These are phyloP conservation scores for Lottia scabra DNA, from an alignment of 2,888 invertebrate genomes.

Conservation along the genomic window DNA sequence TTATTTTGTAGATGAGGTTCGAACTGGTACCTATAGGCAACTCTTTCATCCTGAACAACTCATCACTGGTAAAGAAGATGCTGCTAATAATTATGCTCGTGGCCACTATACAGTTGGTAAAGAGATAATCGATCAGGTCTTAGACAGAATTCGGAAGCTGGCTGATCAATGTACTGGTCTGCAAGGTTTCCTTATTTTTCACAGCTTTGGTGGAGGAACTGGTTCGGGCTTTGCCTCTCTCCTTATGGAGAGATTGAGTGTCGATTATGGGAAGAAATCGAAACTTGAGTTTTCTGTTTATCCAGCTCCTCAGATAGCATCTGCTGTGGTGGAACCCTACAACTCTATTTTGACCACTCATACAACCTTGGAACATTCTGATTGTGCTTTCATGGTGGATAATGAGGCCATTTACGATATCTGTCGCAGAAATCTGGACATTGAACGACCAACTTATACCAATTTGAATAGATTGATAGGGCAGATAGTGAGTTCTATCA, in stretches of 20 bases:
- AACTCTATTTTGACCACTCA: slow-evolving; percentile 95
- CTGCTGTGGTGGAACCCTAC: slow-evolving; percentile 94
- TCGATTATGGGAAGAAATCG: slow-evolving; percentile 84
- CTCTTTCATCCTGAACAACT: slow-evolving; percentile 98
- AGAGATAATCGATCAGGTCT: slow-evolving; percentile 80
- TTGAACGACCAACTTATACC: slow-evolving; percentile 86
- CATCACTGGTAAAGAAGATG: slow-evolving; percentile 96
- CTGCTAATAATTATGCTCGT: slow-evolving; percentile 97
- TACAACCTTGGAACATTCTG: slow-evolving; percentile 91
- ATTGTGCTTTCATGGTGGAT: slow-evolving; percentile 96
- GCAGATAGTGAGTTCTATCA: slow-evolving; percentile 76
- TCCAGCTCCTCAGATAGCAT: slow-evolving; percentile 89
- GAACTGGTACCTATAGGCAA: slow-evolving; percentile 80
- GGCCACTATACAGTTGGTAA: slow-evolving; percentile 96
- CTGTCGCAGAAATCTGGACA: slow-evolving; percentile 82
- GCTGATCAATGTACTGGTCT: slow-evolving; percentile 58
- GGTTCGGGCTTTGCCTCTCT: slow-evolving; percentile 90
- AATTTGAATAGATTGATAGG: slow-evolving; percentile 93
- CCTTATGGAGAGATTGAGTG: slow-evolving; percentile 84
- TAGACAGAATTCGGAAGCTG: slow-evolving; percentile 79
- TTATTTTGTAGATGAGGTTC: slow-evolving; percentile 66
- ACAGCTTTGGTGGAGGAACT: slow-evolving; percentile 71
- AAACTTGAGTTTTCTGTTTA: slow-evolving; percentile 90
- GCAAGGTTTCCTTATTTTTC: slow-evolving; percentile 61
- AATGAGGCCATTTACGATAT: slow-evolving; percentile 92